These are phyloP conservation scores for Sandelia bainsii DNA, from an alignment of 2,797 vertebrate species.

Conservation along the genomic window DNA sequence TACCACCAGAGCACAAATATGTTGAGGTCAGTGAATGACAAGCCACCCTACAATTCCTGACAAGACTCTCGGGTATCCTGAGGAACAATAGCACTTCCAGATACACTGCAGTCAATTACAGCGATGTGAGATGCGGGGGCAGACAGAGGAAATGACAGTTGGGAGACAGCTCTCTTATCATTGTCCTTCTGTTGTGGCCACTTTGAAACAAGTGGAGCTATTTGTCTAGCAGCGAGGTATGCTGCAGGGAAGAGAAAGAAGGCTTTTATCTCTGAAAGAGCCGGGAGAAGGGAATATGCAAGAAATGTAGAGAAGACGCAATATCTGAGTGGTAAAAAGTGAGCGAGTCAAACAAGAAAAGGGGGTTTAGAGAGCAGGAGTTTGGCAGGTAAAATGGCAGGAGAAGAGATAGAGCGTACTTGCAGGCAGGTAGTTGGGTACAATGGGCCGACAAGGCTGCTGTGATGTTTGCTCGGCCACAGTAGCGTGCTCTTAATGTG, in stretches of 20 bases:
- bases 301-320: constrained; percentile 35
- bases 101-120: constrained; percentile 77
- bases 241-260: constrained; percentile 48
- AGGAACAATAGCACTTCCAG: constrained; percentile 66
- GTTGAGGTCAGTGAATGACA: constrained; percentile 77
- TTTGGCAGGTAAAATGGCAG: constrained; percentile 54
- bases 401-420: constrained; percentile 43
- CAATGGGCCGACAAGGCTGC: constrained; percentile 55
- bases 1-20: constrained; percentile 45
- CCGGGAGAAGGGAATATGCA: constrained; percentile 44
- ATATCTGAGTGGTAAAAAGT: constrained; percentile 44
- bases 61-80: constrained; percentile 63
- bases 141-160: constrained; percentile 75
- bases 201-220: constrained; percentile 77
- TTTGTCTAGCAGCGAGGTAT: constrained; percentile 73
- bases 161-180: constrained; percentile 78
- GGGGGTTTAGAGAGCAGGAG: constrained; percentile 20
- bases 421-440: constrained; percentile 51
- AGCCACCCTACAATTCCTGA: constrained; percentile 60
- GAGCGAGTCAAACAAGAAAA: constrained; percentile 40
- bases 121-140: constrained; percentile 70
- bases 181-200: constrained; percentile 76
- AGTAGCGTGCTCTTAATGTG: constrained; percentile 60
- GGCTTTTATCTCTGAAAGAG: constrained; percentile 57
- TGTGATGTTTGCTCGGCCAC: constrained; percentile 66